These are phyloP conservation scores for Hassar affinis DNA, from an alignment of 2,113 vertebrate species.

Conservation along the genomic window DNA sequence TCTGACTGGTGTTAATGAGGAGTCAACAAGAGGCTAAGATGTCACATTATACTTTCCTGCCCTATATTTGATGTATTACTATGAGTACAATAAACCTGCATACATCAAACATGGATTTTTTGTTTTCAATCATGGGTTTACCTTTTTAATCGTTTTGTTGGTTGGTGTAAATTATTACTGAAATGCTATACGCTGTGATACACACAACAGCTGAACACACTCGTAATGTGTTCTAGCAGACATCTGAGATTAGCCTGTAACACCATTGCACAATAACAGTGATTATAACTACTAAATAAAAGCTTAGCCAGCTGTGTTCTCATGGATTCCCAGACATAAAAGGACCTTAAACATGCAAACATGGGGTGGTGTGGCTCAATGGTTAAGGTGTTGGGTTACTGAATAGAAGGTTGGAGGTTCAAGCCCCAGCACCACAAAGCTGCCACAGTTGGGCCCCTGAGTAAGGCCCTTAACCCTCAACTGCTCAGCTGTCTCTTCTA, in stretches of 20 bases:
- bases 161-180: slow-evolving; percentile 2
- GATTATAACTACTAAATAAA: not conserved
- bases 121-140: not conserved
- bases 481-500: too few species aligned
- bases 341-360: not conserved
- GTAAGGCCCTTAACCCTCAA: too few species aligned
- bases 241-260: not conserved
- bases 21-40: not conserved
- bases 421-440: too few species aligned
- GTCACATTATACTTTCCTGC: not conserved
- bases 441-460: too few species aligned
- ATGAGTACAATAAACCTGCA: not conserved
- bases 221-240: not conserved
- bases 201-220: not conserved
- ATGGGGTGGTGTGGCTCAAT: not conserved
- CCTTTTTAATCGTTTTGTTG: not conserved
- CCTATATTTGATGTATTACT: not conserved
- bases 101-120: not conserved
- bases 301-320: not conserved
- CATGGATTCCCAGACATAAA: not conserved
- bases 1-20: not conserved
- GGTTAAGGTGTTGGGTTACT: too few species aligned
- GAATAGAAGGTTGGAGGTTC: not conserved
- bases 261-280: not conserved
- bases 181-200: not conserved